phyloP scores from a whole-genome alignment of 2,797 vertebrate species.

The Spea hammondii region DNA sequence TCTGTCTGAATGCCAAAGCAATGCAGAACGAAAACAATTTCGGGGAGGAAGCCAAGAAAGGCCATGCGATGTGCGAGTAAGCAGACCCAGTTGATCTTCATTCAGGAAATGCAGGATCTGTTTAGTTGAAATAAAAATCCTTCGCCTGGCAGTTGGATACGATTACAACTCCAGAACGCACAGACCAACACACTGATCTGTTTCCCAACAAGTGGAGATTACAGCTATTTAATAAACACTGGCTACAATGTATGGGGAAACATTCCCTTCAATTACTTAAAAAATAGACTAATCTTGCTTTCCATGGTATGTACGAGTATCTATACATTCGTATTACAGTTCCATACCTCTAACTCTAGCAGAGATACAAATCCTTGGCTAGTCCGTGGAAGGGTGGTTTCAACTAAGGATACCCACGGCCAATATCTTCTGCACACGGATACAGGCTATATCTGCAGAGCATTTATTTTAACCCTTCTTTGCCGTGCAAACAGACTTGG shows the following conservation, averaged over 20 bases:
- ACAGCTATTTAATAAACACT: neutral
- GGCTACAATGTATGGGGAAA: neutral
- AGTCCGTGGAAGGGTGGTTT: no score
- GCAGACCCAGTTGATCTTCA: slow-evolving; percentile 41
- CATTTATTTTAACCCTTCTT: no score
- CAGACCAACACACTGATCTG: slow-evolving; percentile 7
- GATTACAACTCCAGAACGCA: slow-evolving; percentile 11
- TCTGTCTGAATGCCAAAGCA: slow-evolving; percentile 61
- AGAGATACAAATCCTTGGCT: no score
- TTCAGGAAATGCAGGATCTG: slow-evolving; percentile 25
- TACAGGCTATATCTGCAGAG: no score
- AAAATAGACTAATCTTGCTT: neutral
- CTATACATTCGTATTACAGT: no score
- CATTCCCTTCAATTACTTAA: neutral
- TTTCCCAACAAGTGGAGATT: neutral
- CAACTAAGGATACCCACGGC: no score
- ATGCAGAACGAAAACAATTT: slow-evolving; percentile 50
- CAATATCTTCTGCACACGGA: no score
- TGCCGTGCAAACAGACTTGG: no score
- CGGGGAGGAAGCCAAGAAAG: slow-evolving; percentile 34
- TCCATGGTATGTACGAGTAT: neutral
- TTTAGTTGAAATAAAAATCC: slow-evolving; percentile 29
- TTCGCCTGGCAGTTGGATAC: slow-evolving; percentile 28
- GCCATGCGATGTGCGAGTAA: slow-evolving; percentile 37
- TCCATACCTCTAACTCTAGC: no score